These are phyloP conservation scores for Danaus plexippus DNA, from an alignment of 1,140 invertebrate species.

Conservation along the genomic window DNA sequence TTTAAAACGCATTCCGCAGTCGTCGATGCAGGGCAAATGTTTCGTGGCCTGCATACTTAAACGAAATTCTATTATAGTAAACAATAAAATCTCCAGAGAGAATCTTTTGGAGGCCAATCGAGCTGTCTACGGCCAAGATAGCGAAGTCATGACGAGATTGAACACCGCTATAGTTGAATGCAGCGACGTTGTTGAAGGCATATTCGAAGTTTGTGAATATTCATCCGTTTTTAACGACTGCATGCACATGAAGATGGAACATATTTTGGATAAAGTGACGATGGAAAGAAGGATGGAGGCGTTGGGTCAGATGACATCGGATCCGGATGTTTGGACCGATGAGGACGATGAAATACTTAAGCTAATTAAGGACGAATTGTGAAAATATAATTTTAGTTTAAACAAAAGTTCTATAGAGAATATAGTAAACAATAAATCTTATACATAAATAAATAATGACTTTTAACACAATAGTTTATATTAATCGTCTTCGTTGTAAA, in stretches of 20 bases:
- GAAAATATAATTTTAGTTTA: background rate
- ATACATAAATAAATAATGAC: too few relatives aligned
- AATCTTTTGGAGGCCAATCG: constrained; percentile 49
- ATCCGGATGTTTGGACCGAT: constrained; percentile 48
- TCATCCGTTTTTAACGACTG: constrained; percentile 62
- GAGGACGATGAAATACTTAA: constrained; percentile 57
- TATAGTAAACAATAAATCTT: too few relatives aligned
- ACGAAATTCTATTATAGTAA: constrained; percentile 49
- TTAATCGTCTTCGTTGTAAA: too few relatives aligned
- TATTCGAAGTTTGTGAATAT: constrained; percentile 63
- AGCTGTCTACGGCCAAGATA: constrained; percentile 53
- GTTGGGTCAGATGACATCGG: constrained; percentile 48
- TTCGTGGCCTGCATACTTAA: constrained; percentile 63
- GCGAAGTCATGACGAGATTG: constrained; percentile 45
- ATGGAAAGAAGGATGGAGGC: constrained; percentile 60
- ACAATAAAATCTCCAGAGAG: constrained; percentile 50
- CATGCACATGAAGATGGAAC: constrained; percentile 66
- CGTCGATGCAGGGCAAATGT: constrained; percentile 54
- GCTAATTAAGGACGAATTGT: constrained; percentile 58
- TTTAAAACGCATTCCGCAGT: constrained; percentile 54
- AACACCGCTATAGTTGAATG: constrained; percentile 48
- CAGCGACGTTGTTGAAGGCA: constrained; percentile 32
- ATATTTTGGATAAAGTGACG: constrained; percentile 56
- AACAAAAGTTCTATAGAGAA: background rate
- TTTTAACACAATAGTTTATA: too few relatives aligned